Base-by-base conservation (phyloP, 2,113 vertebrate genomes). In the Chaetodon auriga region DNA sequence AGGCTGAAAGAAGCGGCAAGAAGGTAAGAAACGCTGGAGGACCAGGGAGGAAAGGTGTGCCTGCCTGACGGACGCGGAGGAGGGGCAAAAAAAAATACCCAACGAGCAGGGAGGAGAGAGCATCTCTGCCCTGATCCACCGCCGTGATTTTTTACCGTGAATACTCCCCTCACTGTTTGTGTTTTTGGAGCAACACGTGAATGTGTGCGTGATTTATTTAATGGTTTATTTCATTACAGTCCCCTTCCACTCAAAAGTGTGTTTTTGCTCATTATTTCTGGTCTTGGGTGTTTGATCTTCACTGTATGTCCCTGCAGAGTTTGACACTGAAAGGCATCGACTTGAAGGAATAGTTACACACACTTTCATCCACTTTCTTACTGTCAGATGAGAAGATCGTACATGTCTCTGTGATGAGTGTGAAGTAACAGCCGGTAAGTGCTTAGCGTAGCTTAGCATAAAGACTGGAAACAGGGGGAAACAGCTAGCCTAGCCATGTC, bases 11-110 rank as follows among this genome's bases (percentile, higher is more conserved):
- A 82, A 88, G 90, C 87, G 91, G 87, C 94, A 95, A 95, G 95
- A 96, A 95, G 95, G 95, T 95, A 95, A 91, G 91, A 82, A 79
- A 86, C 79, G 93, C 93, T 95, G 95, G 95, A 96, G 95, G 95
- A 96, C 95, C 93, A 10, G 54, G 49, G 75, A 74, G 89, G 89
- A 81, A 91, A 95, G 92, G 94, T 93, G 93, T 81, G 90, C 80
- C 84, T 84, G 89, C 72, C 89, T 84, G 89, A 61, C 64, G 46
- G 90, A 91, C 77, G 45, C 49, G 60, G 81, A 86, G 77, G 84
- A 91, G 88, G 84, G 70, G 83, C 87, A 2, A 30, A 30, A 30
- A 8, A 30, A 30, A 55, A 45, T 54, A 10, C 23, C 38, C 38
- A 30, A 1, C 3, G 11, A 2, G 14, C 30, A 19, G 15, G 6